phyloP scores from a whole-genome alignment of 1,140 invertebrate genomes.

The Calephelis nemesis region DNA sequence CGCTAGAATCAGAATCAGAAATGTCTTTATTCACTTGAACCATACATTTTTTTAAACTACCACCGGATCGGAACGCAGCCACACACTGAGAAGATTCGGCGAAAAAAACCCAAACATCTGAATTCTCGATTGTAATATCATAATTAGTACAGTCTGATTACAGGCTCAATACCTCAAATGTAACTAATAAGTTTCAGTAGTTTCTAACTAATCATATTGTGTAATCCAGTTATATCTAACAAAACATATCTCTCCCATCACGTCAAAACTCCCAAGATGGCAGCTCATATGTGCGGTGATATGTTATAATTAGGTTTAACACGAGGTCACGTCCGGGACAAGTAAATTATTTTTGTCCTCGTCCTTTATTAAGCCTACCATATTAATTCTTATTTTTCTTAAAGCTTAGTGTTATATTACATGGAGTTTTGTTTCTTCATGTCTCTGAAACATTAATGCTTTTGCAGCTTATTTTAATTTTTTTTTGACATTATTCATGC shows the following conservation, averaged over 20 bases:
- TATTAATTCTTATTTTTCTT: conserved; percentile 14
- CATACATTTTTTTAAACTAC: too few species aligned
- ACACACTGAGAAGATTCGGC: too few species aligned
- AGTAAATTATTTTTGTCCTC: conserved; percentile 34
- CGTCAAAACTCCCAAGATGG: conserved; percentile 18
- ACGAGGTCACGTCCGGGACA: conserved; percentile 30
- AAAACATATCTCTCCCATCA: conserved; percentile 11
- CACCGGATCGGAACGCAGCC: too few species aligned
- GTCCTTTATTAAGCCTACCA: conserved; percentile 8
- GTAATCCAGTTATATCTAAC: neutral
- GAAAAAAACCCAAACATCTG: too few species aligned
- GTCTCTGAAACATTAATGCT: too few species aligned
- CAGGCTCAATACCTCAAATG: too few species aligned
- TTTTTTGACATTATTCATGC: too few species aligned
- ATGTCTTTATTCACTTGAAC: too few species aligned
- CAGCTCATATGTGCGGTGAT: conserved; percentile 22
- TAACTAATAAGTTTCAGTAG: neutral
- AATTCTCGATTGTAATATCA: too few species aligned
- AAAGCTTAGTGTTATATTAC: neutral
- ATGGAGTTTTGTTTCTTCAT: neutral
- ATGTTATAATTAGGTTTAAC: conserved; percentile 28
- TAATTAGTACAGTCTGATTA: too few species aligned
- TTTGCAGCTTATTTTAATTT: too few species aligned
- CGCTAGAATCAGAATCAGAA: too few species aligned
- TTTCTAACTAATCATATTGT: neutral